Conservation (phyloP, 2,113 vertebrate genomes). For the Gorsachius goisagi region DNA sequence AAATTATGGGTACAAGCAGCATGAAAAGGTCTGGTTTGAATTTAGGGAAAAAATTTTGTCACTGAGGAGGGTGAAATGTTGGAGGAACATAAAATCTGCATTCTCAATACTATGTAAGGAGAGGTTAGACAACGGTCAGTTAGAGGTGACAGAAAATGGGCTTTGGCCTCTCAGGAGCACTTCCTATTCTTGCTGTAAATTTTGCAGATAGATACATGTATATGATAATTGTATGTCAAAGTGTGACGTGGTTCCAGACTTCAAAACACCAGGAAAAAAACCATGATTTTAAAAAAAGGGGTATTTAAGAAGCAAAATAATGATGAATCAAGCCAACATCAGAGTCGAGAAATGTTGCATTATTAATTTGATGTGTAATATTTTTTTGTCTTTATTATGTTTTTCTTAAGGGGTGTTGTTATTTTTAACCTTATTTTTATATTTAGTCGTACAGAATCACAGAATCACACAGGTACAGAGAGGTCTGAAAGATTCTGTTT, state of each 20-base stretch:
- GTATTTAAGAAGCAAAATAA: neutral
- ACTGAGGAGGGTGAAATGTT: neutral
- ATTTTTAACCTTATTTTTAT: neutral
- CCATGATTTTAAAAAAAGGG: accelerated
- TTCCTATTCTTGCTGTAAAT: neutral
- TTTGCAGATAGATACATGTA: accelerated
- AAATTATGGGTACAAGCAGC: neutral
- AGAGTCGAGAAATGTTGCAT: neutral
- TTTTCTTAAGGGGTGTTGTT: neutral
- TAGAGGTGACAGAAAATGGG: neutral
- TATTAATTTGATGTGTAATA: neutral
- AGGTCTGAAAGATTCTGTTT: neutral
- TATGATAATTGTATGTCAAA: neutral
- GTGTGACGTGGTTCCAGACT: neutral
- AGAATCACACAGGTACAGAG: too few species aligned
- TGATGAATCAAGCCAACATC: neutral
- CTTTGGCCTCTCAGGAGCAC: neutral
- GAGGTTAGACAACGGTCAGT: neutral
- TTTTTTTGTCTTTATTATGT: neutral
- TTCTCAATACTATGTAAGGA: neutral
- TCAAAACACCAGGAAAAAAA: neutral
- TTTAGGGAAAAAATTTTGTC: neutral
- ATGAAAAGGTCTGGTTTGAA: accelerated
- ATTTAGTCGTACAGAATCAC: neutral
- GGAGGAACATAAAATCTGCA: neutral